Evolutionary conservation across 2,888 invertebrate genomes (phyloP), one percentile per base, ranked within the genome.

Genomic region (Andrena trimmerana): DNA sequence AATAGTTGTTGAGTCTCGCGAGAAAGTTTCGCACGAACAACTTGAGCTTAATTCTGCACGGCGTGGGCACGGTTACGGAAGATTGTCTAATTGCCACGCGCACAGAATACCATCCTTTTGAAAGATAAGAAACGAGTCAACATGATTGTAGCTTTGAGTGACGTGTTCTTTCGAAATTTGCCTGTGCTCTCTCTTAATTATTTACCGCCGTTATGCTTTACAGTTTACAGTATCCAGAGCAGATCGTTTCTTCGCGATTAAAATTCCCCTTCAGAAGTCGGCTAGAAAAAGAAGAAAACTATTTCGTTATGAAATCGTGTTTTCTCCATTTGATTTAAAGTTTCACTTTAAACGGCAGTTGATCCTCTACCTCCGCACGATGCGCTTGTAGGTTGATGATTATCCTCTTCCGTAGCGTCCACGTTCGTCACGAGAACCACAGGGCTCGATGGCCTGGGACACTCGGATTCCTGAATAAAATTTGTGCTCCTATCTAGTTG

Each of bases 371-470:
- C 59, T 20, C 77, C 60, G 59, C 60, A 48, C 42, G 78, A 66
- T n/a, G 48, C 42, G 13, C 50, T 54, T 24, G 27, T 27, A 8
- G 42, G 5, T 16, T 16, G 42, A 42, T 20, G 50, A 71, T 36
- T 29, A 5, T 78, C 72, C 73, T 79, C 69, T 71, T 66, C 68
- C 24, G 48, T 16, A 0, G 52, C 29, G 24, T 79, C 71, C 8
- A 16, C 27, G 16, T 74, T 78, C 13, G 77, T 24, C 50, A 78
- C 59, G 6, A 84, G 74, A 8, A 87, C 68, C 48, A 80, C 65
- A 0, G 91, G 89, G 65, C 90, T 91, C 24, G 84, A 75, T 16
- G 85, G 78, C 27, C 84, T 73, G 54, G 84, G 62, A 62, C 63
- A 57, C 10, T 85, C 84, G 27, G 75, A 54, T 29, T 88, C 86